These are phyloP conservation scores for Sinocyclocheilus anshuiensis DNA, from an alignment of 2,113 vertebrate species.

Conservation along the genomic window DNA sequence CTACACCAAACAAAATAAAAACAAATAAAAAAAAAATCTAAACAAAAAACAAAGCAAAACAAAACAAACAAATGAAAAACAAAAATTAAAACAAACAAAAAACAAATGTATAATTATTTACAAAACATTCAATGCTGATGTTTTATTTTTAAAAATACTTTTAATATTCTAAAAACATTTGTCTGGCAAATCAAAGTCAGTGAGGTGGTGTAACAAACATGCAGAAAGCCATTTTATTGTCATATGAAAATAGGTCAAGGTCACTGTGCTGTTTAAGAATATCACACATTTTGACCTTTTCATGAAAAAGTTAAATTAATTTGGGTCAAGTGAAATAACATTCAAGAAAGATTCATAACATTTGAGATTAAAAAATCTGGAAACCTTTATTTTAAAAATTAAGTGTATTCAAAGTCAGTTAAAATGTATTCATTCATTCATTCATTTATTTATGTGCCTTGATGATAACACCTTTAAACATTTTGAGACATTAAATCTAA, in stretches of 20 bases:
- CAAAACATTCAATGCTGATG: neutral
- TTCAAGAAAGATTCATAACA: neutral
- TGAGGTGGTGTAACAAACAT: neutral
- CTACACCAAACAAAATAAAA: neutral
- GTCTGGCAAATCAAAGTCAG: neutral
- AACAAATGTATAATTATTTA: neutral
- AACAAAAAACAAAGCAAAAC: neutral
- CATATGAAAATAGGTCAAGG: neutral
- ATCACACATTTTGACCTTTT: neutral
- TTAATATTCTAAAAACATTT: neutral
- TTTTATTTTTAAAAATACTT: neutral
- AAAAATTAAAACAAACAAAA: neutral
- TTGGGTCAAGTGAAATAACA: neutral
- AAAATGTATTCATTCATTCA: neutral
- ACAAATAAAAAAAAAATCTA: neutral
- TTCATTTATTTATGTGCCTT: neutral
- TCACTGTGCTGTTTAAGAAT: neutral
- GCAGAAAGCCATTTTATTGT: slow-evolving; percentile 1
- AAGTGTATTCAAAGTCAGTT: neutral
- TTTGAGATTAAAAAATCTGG: neutral
- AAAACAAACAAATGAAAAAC: neutral
- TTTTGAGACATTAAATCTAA: neutral
- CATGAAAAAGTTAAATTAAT: neutral
- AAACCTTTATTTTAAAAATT: neutral
- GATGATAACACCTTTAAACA: neutral